These are phyloP conservation scores for Chloroceryle aenea DNA, from an alignment of 2,113 vertebrate genomes.

Conservation along the genomic window DNA sequence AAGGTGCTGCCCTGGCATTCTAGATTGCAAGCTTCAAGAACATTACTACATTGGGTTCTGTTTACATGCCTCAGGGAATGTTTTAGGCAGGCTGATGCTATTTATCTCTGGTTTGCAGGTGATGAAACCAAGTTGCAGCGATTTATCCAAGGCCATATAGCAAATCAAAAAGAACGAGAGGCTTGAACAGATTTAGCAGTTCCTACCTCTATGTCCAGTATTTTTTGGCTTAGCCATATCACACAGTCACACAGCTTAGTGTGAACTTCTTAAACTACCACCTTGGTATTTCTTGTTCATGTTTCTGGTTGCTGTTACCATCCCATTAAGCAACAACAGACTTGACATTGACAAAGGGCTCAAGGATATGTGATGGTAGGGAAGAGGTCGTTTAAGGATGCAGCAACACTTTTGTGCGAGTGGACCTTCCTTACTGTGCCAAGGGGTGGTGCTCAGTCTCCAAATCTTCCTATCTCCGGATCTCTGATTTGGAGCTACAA, in stretches of 20 bases:
- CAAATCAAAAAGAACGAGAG: not conserved
- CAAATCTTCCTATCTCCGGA: not conserved
- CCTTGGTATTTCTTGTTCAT: too few species aligned
- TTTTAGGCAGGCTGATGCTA: not conserved
- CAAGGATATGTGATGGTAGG: fast-evolving
- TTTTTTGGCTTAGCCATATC: not conserved
- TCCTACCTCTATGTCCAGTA: not conserved
- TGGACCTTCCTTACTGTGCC: not conserved
- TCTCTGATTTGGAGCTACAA: not conserved
- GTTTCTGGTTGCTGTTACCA: too few species aligned
- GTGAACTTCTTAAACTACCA: not conserved
- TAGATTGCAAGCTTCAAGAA: not conserved
- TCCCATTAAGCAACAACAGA: not conserved
- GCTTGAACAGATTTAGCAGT: not conserved
- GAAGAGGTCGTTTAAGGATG: not conserved
- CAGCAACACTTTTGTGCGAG: not conserved
- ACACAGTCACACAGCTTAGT: not conserved
- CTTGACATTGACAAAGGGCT: not conserved
- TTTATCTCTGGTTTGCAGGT: not conserved
- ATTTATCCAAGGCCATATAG: not conserved
- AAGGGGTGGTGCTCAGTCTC: not conserved
- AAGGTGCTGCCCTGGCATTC: not conserved
- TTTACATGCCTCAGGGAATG: not conserved
- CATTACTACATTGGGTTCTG: not conserved
- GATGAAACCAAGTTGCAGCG: not conserved